Base-by-base conservation (phyloP, 2,888 invertebrate species). In the Synergus japonicus region DNA sequence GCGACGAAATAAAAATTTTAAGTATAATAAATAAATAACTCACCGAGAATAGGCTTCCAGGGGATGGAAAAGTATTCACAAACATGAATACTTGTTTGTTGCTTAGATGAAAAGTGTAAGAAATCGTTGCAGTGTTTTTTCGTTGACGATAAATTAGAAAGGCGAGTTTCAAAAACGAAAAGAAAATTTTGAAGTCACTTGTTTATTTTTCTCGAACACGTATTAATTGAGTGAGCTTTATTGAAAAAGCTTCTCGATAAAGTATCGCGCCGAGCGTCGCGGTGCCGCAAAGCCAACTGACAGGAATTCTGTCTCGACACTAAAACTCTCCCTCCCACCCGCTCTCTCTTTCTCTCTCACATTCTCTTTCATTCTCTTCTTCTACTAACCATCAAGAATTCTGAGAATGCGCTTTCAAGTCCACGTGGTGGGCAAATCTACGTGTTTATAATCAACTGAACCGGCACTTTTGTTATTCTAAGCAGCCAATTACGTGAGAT, bases 271-370 rank as follows among this genome's bases (percentile, higher is more conserved):
- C 43, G 13, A 60, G 81, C 81, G 85, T 86, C 85, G 86, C 86
- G 86, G 86, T 83, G 88, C 85, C 88, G 88, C 88, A 88, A 86
- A 29, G 87, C 83, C 85, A 84, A 89, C 89, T 89, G 86, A 86
- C 78, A 69, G 58, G 73, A 44, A 41, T 60, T 80, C 79, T 79
- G 79, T 81, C 82, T 69, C 79, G 79, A 80, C 83, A 79, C 81
- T 81, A 77, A 46, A 43, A 2, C 37, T 65, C 67, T 58, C 64
- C 65, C 41, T 37, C 60, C 44, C 65, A 29, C 3, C 44, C 15
- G 15, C 60, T 49, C 44, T 22, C 18, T 77, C 22, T 65, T 10
- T 13, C 41, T 18, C 44, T 76, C 65, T 29, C 77, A n/a, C 22
- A 54, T 49, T 69, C 63, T 63, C 54, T n/a, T 58, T 54, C 79